Percentiles rank a stretch among this genome's conserved stretches.
These are phyloP conservation scores for Leptopterna dolabrata DNA, from an alignment of 2,888 invertebrate species.

Conservation along the genomic window DNA sequence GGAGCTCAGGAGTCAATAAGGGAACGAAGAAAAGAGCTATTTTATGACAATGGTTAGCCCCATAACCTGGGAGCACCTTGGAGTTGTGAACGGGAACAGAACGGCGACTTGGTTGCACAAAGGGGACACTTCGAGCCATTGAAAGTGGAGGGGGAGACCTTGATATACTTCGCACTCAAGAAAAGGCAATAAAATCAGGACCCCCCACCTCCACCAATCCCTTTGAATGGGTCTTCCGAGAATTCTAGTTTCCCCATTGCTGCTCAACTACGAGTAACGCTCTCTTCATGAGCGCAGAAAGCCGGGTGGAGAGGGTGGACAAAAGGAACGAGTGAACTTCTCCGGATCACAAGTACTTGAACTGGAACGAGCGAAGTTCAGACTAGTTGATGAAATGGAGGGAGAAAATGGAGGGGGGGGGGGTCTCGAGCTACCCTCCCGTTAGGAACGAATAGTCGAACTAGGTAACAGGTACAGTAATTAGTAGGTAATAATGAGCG, in stretches of 20 bases:
- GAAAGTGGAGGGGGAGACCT: neutral
- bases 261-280: neutral
- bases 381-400: neutral
- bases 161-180: neutral
- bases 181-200: neutral
- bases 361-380: neutral
- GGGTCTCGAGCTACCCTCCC: neutral
- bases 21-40: neutral
- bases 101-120: neutral
- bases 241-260: neutral
- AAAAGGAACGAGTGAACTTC: neutral
- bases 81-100: neutral
- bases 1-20: neutral
- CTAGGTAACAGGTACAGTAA: neutral
- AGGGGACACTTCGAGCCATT: neutral
- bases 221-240: neutral
- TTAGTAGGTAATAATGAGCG: no score
- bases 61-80: neutral
- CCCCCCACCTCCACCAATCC: neutral
- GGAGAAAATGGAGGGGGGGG: neutral
- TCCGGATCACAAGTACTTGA: neutral
- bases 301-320: neutral
- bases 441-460: neutral
- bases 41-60: neutral
- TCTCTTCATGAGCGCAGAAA: neutral